Conservation (phyloP, 2,888 invertebrate species). For the Phasia obesa region DNA sequence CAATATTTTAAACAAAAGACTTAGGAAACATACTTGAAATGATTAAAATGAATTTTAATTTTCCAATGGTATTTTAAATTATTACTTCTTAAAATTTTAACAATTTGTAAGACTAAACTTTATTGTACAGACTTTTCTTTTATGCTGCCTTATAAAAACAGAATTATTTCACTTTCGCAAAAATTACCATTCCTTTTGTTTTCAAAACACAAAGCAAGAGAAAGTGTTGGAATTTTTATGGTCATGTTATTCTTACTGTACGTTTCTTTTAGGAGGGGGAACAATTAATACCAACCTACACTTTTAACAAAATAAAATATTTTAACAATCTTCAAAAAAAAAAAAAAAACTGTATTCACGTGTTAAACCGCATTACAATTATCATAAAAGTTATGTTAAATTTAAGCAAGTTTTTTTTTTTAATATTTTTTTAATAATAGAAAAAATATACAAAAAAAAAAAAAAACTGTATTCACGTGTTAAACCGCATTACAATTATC, state of each 20-base stretch:
- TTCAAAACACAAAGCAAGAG: conserved; percentile 11
- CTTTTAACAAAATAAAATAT: not conserved
- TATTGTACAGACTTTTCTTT: not conserved
- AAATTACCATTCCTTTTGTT: not conserved
- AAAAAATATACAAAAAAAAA: no score
- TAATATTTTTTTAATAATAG: no score
- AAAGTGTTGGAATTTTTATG: conserved; percentile 38
- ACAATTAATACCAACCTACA: not conserved
- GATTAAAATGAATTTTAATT: not conserved
- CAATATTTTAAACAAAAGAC: not conserved
- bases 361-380: conserved; percentile 6
- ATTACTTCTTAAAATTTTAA: no score
- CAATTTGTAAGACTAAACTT: not conserved
- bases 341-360: not conserved
- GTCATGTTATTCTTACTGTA: conserved; percentile 6
- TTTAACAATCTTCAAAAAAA: conserved; percentile 3
- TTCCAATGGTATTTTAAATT: not conserved
- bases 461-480: not conserved
- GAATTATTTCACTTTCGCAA: conserved; percentile 1
- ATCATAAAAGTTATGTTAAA: conserved; percentile 55
- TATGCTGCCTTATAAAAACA: not conserved
- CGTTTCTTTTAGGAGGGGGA: not conserved
- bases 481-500: conserved; percentile 24
- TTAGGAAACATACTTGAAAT: not conserved
- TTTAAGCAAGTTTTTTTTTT: not conserved